A percentile compares a stretch with the other conserved stretches of the same genome.
phyloP scores from a whole-genome alignment of 1,140 invertebrate species.

The Sitodiplosis mosellana region DNA sequence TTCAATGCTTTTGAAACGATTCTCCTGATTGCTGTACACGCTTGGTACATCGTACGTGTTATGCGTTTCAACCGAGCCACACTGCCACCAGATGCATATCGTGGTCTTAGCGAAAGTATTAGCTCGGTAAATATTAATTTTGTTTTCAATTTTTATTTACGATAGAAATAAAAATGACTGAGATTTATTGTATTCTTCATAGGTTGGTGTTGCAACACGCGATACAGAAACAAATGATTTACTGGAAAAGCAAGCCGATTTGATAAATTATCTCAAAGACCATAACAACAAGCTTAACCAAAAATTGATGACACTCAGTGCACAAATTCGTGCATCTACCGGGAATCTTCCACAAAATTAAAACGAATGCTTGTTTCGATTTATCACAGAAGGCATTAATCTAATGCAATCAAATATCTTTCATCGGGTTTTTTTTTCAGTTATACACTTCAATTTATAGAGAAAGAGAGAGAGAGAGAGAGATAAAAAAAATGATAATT shows the following conservation, averaged over 20 bases:
- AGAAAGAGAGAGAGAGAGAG: too few species aligned
- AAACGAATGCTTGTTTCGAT: too few species aligned
- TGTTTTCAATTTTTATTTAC: background rate
- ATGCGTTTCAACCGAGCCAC: background rate
- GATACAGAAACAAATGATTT: conserved; percentile 36
- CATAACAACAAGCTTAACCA: conserved; percentile 28
- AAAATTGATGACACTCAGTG: conserved; percentile 25
- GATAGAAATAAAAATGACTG: conserved; percentile 3
- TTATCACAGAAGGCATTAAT: too few species aligned
- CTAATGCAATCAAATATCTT: too few species aligned
- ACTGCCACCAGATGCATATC: background rate
- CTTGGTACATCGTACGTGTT: conserved; percentile 38
- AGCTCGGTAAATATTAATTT: background rate
- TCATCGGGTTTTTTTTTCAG: too few species aligned
- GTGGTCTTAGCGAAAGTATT: background rate
- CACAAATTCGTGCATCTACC: too few species aligned
- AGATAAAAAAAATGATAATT: too few species aligned
- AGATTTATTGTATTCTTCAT: conserved; percentile 8
- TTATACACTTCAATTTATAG: too few species aligned
- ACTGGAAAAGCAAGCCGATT: conserved; percentile 36
- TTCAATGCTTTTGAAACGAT: conserved; percentile 34
- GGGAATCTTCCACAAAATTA: too few species aligned
- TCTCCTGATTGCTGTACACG: conserved; percentile 32
- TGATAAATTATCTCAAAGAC: conserved; percentile 29
- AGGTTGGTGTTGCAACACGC: conserved; percentile 34